Conservation (phyloP, 2,113 vertebrate species). For the Orthonyx spaldingii region DNA sequence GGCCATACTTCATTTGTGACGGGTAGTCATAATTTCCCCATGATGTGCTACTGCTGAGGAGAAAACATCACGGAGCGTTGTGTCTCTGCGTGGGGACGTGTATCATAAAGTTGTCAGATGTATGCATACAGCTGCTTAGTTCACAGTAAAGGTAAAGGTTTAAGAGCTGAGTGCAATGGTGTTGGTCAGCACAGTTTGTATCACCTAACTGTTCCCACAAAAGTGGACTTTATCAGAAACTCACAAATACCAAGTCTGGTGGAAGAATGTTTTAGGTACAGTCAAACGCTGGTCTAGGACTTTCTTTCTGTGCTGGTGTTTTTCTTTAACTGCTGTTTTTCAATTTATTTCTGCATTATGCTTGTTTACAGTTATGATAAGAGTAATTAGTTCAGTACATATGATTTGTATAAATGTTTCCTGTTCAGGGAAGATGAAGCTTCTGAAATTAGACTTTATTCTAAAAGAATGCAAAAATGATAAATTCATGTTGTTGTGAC, state of each 20-base stretch:
- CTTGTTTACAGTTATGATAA: neutral
- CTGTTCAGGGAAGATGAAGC: neutral
- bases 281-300: neutral
- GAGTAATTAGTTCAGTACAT: neutral
- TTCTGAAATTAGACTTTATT: neutral
- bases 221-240: neutral
- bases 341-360: neutral
- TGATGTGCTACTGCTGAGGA: neutral
- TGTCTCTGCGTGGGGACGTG: neutral
- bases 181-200: neutral
- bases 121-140: neutral
- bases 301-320: neutral
- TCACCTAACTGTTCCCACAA: neutral
- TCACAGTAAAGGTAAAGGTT: neutral
- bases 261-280: neutral
- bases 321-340: neutral
- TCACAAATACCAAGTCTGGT: neutral
- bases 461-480: neutral
- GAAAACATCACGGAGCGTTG: fast-evolving
- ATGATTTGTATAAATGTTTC: neutral
- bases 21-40: neutral
- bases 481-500: neutral
- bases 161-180: neutral
- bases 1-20: neutral
- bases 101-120: neutral